A percentile compares a stretch with the other conserved stretches of the same genome.
Conservation (phyloP, 2,888 invertebrate species). For the Calliopum simillimum region DNA sequence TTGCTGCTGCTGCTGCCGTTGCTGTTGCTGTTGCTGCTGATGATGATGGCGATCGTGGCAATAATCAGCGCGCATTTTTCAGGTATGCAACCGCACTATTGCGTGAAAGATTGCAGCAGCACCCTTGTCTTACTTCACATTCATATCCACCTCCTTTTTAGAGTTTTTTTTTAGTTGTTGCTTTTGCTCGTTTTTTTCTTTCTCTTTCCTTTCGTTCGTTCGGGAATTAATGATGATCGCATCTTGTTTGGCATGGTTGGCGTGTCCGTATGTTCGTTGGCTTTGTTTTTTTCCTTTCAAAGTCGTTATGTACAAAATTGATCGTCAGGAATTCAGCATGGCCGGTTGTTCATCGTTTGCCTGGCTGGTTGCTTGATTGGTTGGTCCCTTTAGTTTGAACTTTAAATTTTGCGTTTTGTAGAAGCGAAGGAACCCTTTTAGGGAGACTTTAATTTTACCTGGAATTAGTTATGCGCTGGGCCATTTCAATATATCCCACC, state of each 20-base stretch:
- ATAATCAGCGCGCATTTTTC: constrained; percentile 34
- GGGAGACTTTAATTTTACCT: constrained; percentile 20
- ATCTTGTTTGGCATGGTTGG: constrained; percentile 38
- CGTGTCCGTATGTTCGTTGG: constrained; percentile 5
- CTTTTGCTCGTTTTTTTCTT: constrained; percentile 10
- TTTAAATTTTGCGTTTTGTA: constrained; percentile 7
- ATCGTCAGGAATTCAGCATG: constrained; percentile 62
- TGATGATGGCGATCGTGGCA: constrained; percentile 30
- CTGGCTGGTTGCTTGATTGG: constrained; percentile 17
- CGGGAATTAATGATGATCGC: constrained; percentile 44
- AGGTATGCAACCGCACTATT: constrained; percentile 27
- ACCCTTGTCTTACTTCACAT: constrained; percentile 30
- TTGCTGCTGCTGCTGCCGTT: constrained; percentile 22
- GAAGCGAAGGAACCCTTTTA: constrained; percentile 13
- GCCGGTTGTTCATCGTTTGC: constrained; percentile 54
- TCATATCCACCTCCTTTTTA: constrained; percentile 9
- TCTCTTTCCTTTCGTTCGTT: constrained; percentile 21
- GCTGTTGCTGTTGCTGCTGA: constrained; percentile 25
- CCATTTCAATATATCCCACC: too few relatives aligned
- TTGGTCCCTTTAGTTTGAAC: neutral
- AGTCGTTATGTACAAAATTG: constrained; percentile 35
- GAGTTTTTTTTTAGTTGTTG: neutral
- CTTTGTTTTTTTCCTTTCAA: neutral
- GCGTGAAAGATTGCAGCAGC: constrained; percentile 17
- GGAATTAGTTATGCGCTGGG: constrained; percentile 5